phyloP scores from a whole-genome alignment of 2,113 vertebrate species.

The Gorsachius goisagi region DNA sequence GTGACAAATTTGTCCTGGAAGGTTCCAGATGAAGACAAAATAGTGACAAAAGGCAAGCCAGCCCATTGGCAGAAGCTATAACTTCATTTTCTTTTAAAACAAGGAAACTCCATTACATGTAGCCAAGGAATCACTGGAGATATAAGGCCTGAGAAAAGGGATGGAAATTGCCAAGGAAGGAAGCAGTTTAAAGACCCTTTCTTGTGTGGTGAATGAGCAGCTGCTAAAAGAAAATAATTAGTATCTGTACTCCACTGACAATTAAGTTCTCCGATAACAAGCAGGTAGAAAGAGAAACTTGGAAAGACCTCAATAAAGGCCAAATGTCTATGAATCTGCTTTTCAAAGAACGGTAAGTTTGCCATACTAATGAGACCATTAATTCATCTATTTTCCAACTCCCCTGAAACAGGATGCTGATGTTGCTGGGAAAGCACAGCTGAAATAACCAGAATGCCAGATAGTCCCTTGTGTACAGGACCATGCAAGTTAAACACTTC shows the following conservation, averaged over 20 bases:
- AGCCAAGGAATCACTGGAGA: conserved; percentile 44
- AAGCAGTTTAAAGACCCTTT: conserved; percentile 37
- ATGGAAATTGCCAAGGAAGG: conserved; percentile 37
- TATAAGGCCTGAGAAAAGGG: conserved; percentile 10
- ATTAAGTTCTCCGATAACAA: background rate
- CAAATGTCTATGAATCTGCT: background rate
- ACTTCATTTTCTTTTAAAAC: conserved; percentile 16
- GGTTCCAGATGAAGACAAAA: conserved; percentile 27
- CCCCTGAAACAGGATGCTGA: background rate
- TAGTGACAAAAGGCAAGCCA: conserved; percentile 30
- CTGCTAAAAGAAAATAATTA: conserved; percentile 47
- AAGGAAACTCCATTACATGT: background rate
- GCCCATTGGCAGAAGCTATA: conserved; percentile 19
- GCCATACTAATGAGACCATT: conserved; percentile 4
- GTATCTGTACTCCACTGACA: background rate
- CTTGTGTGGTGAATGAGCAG: conserved; percentile 12
- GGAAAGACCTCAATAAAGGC: conserved; percentile 3
- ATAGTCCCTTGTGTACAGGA: background rate
- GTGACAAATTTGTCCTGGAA: background rate
- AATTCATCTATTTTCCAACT: background rate
- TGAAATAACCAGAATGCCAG: background rate
- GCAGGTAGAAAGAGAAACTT: conserved; percentile 40
- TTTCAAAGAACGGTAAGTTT: background rate
- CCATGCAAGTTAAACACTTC: background rate
- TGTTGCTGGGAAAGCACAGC: conserved; percentile 3